Evolutionary conservation across 92 coral and sea anemone species (phyloP).

Genomic region (Siderastrea radians): DNA sequence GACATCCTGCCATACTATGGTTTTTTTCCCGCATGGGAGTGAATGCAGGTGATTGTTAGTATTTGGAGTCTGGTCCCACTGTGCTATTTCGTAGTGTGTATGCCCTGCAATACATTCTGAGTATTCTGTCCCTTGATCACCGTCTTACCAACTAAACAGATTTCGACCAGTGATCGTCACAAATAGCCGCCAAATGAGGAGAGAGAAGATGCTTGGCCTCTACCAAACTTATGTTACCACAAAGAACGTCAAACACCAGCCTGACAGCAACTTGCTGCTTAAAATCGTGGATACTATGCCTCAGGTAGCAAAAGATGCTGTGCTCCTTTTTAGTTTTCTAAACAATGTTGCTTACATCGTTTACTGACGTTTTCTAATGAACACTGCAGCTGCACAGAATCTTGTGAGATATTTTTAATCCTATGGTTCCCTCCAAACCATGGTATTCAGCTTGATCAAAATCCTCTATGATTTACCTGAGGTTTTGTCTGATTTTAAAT

Average conservation of each 20-base stretch:
- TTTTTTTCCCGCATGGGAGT: too few relatives aligned
- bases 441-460: conserved; percentile 68
- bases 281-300: conserved; percentile 9
- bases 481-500: conserved; percentile 36
- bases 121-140: conserved; percentile 48
- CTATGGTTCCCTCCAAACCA: conserved; percentile 36
- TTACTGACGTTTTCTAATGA: conserved; percentile 66
- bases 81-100: conserved; percentile 40
- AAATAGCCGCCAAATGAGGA: not conserved
- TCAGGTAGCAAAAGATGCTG: not conserved
- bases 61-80: conserved; percentile 59
- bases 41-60: conserved; percentile 71
- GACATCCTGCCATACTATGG: conserved; percentile 59
- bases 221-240: conserved; percentile 12
- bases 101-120: conserved; percentile 47
- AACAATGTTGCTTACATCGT: conserved; percentile 46
- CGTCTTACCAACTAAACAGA: conserved; percentile 55
- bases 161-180: conserved; percentile 27
- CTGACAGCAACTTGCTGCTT: not conserved
- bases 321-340: conserved; percentile 31
- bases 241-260: conserved; percentile 26
- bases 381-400: conserved; percentile 62
- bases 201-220: conserved; percentile 24
- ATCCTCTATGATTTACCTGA: conserved; percentile 70
- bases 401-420: conserved; percentile 13